Evolutionary conservation across 2,888 invertebrate species (phyloP).

Genomic region (Tenthredo livida): DNA sequence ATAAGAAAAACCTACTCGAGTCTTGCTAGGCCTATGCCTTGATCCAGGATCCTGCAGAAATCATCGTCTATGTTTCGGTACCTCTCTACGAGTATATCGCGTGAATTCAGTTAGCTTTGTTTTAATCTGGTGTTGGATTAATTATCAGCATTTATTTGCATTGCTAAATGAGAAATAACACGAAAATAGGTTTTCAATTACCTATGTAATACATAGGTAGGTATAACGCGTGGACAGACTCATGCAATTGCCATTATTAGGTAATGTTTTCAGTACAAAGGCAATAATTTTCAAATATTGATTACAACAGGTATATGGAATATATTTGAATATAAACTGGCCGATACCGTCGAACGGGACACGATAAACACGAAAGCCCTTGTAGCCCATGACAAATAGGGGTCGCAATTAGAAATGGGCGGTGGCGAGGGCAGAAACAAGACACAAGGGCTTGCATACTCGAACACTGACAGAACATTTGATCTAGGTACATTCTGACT

Average conservation of each 20-base stretch:
- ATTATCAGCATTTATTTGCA: background rate
- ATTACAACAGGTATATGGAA: background rate
- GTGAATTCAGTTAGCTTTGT: background rate
- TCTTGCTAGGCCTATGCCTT: background rate
- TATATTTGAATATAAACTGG: slow-evolving; percentile 52
- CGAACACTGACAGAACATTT: slow-evolving; percentile 9
- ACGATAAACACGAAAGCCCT: slow-evolving; percentile 50
- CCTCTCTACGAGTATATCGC: background rate
- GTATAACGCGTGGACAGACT: background rate
- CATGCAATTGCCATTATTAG: background rate
- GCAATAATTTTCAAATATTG: slow-evolving; percentile 27
- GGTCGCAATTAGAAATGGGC: slow-evolving; percentile 61
- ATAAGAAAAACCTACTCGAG: slow-evolving; percentile 32
- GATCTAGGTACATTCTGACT: background rate
- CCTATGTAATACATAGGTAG: background rate
- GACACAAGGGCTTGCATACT: background rate
- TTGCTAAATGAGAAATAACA: background rate
- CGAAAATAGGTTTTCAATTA: background rate
- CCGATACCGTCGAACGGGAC: slow-evolving; percentile 16
- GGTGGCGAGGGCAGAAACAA: slow-evolving; percentile 52
- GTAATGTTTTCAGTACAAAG: background rate
- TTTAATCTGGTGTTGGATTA: background rate
- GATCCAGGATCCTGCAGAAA: background rate
- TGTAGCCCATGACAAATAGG: slow-evolving; percentile 58
- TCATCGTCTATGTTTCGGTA: background rate